Evolutionary conservation across 2,797 vertebrate species (phyloP).

Genomic region (Coregonus suidteri): DNA sequence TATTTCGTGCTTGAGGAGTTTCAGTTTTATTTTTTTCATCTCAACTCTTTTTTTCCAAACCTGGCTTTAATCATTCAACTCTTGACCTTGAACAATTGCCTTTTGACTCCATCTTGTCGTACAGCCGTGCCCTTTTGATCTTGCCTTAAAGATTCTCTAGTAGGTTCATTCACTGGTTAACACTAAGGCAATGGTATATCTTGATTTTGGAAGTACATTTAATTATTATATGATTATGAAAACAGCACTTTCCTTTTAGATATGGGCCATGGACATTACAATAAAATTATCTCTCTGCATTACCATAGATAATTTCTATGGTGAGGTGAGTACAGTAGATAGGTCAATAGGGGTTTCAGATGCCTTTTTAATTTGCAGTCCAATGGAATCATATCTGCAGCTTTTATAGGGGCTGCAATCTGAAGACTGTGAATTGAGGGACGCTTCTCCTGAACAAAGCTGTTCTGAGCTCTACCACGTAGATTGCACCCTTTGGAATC

Average conservation of each 20-base stretch:
- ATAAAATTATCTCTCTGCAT: neutral
- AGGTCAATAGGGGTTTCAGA: neutral
- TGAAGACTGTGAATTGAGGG: neutral
- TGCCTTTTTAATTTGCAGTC: neutral
- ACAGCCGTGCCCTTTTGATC: constrained; percentile 23
- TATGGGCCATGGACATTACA: neutral
- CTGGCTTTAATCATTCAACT: constrained; percentile 34
- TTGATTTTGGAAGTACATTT: neutral
- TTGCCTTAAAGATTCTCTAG: neutral
- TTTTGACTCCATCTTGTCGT: constrained; percentile 35
- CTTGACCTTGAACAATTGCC: constrained; percentile 47
- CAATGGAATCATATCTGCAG: neutral
- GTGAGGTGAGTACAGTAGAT: neutral
- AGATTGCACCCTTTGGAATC: constrained; percentile 17
- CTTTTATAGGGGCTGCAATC: neutral
- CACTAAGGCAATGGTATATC: neutral
- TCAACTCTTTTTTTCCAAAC: constrained; percentile 27
- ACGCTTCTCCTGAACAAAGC: neutral
- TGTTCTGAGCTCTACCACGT: neutral
- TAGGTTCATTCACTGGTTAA: neutral
- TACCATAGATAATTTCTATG: too few species aligned
- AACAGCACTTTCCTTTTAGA: neutral
- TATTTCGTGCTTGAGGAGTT: constrained; percentile 42
- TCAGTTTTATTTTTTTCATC: constrained; percentile 26
- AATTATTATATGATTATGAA: too few species aligned